These are phyloP conservation scores for Trichogramma pretiosum DNA, from an alignment of 1,140 invertebrate genomes.

Conservation along the genomic window DNA sequence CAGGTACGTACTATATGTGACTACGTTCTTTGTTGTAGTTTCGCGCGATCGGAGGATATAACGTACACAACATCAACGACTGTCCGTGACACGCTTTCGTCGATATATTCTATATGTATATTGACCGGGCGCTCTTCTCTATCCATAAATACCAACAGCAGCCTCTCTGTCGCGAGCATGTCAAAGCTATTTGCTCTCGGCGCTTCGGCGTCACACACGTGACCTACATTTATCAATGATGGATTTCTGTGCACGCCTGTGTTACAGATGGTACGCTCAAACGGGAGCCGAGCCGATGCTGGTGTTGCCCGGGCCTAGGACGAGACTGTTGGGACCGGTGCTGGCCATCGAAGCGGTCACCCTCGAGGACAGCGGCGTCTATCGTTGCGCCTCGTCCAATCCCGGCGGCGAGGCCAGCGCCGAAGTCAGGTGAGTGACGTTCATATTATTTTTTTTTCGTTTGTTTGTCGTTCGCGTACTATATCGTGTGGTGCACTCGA, in stretches of 20 bases:
- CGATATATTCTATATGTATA: too few relatives aligned
- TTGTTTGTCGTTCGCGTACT: too few relatives aligned
- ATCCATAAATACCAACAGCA: background rate
- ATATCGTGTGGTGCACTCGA: too few relatives aligned
- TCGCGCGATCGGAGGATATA: background rate
- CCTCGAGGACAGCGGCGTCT: conserved; percentile 59
- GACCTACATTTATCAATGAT: too few relatives aligned
- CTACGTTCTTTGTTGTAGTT: background rate
- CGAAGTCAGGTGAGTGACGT: conserved; percentile 49
- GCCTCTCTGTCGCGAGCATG: background rate
- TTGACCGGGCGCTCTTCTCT: too few relatives aligned
- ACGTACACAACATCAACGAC: too few relatives aligned
- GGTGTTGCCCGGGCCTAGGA: conserved; percentile 55
- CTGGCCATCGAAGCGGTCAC: conserved; percentile 64
- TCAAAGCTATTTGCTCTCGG: background rate
- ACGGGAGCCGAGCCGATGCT: conserved; percentile 55
- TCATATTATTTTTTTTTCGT: too few relatives aligned
- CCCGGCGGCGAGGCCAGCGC: conserved; percentile 60
- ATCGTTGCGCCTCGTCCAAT: conserved; percentile 63
- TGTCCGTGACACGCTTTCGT: too few relatives aligned
- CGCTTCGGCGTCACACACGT: too few relatives aligned
- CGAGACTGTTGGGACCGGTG: conserved; percentile 57
- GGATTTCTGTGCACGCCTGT: background rate
- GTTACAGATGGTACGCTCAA: conserved; percentile 58
- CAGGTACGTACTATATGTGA: conserved; percentile 44